These are phyloP conservation scores for Caenorhabditis panamensis DNA, from an alignment of 2,888 invertebrate species.

Conservation along the genomic window DNA sequence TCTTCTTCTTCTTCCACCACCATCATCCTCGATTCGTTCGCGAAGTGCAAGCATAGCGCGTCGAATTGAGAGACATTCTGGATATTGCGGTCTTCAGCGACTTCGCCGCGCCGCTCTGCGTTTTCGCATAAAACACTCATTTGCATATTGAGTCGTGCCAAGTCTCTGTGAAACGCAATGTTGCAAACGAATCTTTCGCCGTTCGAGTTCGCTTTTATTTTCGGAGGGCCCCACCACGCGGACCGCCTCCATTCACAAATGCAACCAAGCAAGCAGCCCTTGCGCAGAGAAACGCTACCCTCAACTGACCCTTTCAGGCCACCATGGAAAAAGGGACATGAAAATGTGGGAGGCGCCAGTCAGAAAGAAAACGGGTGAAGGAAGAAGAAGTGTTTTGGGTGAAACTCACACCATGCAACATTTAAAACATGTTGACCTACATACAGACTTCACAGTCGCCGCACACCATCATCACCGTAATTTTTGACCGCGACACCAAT, in stretches of 20 bases:
- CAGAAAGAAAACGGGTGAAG: conserved; percentile 45
- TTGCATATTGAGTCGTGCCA: conserved; percentile 60
- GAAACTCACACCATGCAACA: conserved; percentile 60
- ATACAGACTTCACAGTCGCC: conserved; percentile 36
- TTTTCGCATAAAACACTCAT: conserved; percentile 60
- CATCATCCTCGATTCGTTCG: conserved; percentile 58
- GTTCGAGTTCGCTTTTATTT: conserved; percentile 57
- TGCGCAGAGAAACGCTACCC: conserved; percentile 14
- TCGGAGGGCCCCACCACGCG: conserved; percentile 23
- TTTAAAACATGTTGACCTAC: conserved; percentile 60
- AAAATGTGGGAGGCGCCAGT: conserved; percentile 49
- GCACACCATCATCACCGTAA: conserved; percentile 14
- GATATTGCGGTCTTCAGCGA: conserved; percentile 22
- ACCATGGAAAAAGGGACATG: conserved; percentile 43
- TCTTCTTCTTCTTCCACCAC: conserved; percentile 33
- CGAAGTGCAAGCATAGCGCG: conserved; percentile 55
- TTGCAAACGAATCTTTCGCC: conserved; percentile 61
- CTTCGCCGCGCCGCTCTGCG: conserved; percentile 41
- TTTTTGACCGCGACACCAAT: conserved; percentile 47
- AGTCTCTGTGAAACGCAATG: conserved; percentile 58
- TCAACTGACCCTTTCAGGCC: conserved; percentile 49
- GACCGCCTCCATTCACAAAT: conserved; percentile 58
- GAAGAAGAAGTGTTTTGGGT: conserved; percentile 46
- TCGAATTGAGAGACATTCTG: conserved; percentile 53
- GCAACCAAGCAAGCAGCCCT: conserved; percentile 57